Conservation (phyloP, 2,113 vertebrate species). For the Oryzias curvinotus region DNA sequence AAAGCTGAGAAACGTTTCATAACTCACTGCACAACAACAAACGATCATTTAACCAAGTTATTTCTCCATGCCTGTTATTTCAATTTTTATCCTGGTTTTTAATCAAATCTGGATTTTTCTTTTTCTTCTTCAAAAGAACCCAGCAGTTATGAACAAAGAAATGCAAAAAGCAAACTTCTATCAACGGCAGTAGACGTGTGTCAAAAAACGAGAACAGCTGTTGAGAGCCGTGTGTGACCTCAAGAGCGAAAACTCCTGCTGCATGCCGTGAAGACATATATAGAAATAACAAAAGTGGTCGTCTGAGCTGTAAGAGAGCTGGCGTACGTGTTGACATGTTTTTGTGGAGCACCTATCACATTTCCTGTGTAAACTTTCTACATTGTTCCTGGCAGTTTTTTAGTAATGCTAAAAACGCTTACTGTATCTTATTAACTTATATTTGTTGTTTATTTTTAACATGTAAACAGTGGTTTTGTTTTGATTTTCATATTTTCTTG, state of each 20-base stretch:
- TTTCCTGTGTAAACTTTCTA: not conserved
- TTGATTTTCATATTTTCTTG: too few species aligned
- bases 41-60: slow-evolving; percentile 5
- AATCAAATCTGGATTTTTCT: too few species aligned
- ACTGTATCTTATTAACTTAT: too few species aligned
- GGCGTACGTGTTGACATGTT: slow-evolving; percentile 17
- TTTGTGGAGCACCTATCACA: not conserved
- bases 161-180: too few species aligned
- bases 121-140: too few species aligned
- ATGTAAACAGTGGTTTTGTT: too few species aligned
- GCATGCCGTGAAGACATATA: slow-evolving; percentile 58
- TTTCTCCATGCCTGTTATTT: not conserved
- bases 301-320: slow-evolving; percentile 34
- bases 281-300: slow-evolving; percentile 41
- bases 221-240: slow-evolving; percentile 39
- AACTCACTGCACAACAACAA: slow-evolving; percentile 1
- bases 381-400: not conserved
- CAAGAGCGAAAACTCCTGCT: slow-evolving; percentile 46
- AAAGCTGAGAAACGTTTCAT: not conserved
- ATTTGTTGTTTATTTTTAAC: too few species aligned
- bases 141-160: too few species aligned
- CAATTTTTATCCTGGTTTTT: too few species aligned
- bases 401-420: not conserved
- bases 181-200: not conserved
- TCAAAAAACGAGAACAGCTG: slow-evolving; percentile 49